phyloP scores from a whole-genome alignment of 2,113 vertebrate species.

The Podiceps cristatus region DNA sequence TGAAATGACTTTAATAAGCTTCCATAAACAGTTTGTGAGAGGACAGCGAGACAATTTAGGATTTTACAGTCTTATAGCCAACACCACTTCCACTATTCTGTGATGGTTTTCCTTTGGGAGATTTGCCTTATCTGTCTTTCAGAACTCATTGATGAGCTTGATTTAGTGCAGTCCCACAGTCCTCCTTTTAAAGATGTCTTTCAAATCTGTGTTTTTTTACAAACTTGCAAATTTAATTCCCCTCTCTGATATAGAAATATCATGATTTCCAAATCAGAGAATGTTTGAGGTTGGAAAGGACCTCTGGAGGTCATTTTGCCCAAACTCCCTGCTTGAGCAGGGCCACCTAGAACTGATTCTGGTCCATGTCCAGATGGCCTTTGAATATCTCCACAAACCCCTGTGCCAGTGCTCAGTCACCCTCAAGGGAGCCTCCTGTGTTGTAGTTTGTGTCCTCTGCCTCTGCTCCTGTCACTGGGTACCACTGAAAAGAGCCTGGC shows the following conservation, averaged over 20 bases:
- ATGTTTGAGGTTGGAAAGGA: not conserved
- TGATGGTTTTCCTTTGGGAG: not conserved
- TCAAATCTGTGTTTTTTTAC: not conserved
- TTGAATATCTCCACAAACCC: not conserved
- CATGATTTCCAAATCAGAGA: not conserved
- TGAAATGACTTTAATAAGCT: not conserved
- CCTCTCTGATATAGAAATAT: not conserved
- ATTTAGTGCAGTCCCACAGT: not conserved
- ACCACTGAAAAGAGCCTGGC: not conserved
- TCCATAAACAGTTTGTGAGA: not conserved
- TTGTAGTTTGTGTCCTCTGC: not conserved
- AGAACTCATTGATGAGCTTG: not conserved
- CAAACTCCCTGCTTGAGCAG: not conserved
- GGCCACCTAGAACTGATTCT: accelerated
- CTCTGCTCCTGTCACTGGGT: not conserved
- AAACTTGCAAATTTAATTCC: not conserved
- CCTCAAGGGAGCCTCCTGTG: not conserved
- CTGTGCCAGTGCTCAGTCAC: not conserved
- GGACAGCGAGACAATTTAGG: not conserved
- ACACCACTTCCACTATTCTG: not conserved
- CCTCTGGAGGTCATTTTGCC: not conserved
- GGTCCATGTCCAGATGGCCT: not conserved
- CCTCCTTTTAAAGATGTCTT: not conserved
- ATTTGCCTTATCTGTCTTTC: not conserved
- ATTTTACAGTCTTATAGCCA: not conserved